A percentile compares a stretch with the other conserved stretches of the same genome.
Evolutionary conservation across 2,888 invertebrate species (phyloP).

Genomic region (Polietes domitor): DNA sequence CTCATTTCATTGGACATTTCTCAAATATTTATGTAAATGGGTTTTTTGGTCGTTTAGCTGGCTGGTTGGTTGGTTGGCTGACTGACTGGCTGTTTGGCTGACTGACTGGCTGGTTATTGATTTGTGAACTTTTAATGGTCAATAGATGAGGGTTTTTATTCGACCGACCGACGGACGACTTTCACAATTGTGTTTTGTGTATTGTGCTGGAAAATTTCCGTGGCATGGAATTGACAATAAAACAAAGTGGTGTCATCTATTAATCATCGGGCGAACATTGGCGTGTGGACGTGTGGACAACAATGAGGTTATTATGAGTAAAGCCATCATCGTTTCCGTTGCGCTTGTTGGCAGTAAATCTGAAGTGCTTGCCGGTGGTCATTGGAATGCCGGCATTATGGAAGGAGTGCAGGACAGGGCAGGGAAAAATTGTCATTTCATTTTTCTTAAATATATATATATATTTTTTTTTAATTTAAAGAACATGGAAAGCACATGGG

Average conservation of each 20-base stretch:
- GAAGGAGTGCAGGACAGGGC: too few relatives aligned
- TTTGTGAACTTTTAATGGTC: not conserved
- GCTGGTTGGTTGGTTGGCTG: too few relatives aligned
- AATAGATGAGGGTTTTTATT: not conserved
- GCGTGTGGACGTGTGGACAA: not conserved
- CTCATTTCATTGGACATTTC: constrained; percentile 29
- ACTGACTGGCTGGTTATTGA: not conserved
- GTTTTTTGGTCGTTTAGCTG: not conserved
- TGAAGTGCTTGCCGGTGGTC: not conserved
- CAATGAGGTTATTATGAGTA: not conserved
- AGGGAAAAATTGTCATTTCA: too few relatives aligned
- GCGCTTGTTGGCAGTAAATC: not conserved
- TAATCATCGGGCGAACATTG: not conserved
- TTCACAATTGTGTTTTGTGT: constrained; percentile 9
- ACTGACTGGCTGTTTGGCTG: too few relatives aligned
- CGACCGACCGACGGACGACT: not conserved
- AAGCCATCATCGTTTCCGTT: not conserved
- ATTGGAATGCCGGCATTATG: too few relatives aligned
- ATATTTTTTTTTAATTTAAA: too few relatives aligned
- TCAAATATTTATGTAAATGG: constrained; percentile 30
- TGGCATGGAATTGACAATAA: not conserved
- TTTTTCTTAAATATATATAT: too few relatives aligned
- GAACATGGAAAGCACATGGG: too few relatives aligned
- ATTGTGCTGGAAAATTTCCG: constrained; percentile 1
- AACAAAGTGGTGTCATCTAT: constrained; percentile 2